Evolutionary conservation across 2,888 invertebrate species (phyloP).

Genomic region (Tridacna crocea): DNA sequence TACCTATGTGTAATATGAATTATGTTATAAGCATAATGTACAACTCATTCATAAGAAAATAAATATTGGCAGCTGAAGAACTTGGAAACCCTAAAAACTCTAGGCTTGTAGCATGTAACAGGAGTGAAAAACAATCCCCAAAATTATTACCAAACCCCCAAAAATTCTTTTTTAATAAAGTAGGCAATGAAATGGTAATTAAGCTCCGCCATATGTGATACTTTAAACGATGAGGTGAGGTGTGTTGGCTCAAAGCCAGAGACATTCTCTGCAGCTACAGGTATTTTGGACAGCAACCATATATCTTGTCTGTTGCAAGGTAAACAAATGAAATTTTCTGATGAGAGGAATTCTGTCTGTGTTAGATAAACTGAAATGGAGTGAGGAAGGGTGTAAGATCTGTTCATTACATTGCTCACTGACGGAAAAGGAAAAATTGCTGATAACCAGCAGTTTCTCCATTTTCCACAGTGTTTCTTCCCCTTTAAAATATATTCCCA

Average conservation of each 20-base stretch:
- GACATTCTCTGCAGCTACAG: constrained; percentile 18
- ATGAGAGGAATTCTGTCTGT: background rate
- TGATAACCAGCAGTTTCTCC: too few relatives aligned
- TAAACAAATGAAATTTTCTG: constrained; percentile 19
- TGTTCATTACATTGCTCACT: too few relatives aligned
- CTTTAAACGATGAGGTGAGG: constrained; percentile 19
- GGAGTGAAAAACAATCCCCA: background rate
- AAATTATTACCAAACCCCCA: background rate
- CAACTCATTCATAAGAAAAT: background rate
- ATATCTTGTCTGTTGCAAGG: constrained; percentile 18
- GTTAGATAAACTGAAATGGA: too few relatives aligned
- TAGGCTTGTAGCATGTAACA: too few relatives aligned
- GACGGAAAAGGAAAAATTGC: too few relatives aligned
- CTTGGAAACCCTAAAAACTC: too few relatives aligned
- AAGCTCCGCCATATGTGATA: background rate
- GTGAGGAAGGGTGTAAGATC: too few relatives aligned
- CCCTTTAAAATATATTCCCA: too few relatives aligned
- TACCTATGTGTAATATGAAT: too few relatives aligned
- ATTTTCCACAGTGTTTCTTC: too few relatives aligned
- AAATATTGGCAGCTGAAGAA: too few relatives aligned
- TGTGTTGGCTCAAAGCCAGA: constrained; percentile 17
- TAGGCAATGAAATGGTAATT: background rate
- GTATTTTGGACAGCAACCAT: constrained; percentile 21
- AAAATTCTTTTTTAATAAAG: constrained; percentile 3
- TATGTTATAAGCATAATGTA: background rate